A percentile compares a stretch with the other conserved stretches of the same genome.
Conservation (phyloP, 2,797 vertebrate species). For the Sebastolobus altivelis region DNA sequence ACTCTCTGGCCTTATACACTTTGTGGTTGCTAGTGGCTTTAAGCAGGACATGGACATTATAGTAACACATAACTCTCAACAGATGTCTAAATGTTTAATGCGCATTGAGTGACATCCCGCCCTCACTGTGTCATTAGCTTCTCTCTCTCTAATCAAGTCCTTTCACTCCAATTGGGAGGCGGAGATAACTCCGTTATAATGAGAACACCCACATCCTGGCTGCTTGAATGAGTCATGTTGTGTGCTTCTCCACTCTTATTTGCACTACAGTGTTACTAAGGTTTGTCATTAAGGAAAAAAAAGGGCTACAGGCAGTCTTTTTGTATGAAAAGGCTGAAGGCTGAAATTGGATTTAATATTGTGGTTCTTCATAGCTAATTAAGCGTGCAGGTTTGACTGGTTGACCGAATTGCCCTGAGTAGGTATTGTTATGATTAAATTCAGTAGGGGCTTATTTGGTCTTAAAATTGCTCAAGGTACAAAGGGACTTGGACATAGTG, state of each 20-base stretch:
- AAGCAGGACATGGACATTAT: constrained; percentile 66
- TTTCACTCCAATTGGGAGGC: constrained; percentile 70
- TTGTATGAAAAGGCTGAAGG: constrained; percentile 51
- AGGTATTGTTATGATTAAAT: constrained; percentile 59
- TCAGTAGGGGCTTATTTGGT: constrained; percentile 29
- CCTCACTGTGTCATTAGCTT: constrained; percentile 78
- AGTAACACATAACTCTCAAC: constrained; percentile 62
- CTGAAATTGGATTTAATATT: constrained; percentile 49
- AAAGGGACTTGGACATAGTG: neutral
- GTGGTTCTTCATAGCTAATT: constrained; percentile 59
- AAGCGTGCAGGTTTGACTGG: constrained; percentile 41
- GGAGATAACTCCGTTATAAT: constrained; percentile 78
- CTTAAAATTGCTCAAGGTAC: constrained; percentile 11
- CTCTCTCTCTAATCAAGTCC: constrained; percentile 76
- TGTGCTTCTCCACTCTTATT: constrained; percentile 59
- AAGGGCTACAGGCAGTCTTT: constrained; percentile 34
- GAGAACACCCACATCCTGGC: constrained; percentile 74
- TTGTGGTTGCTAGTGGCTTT: constrained; percentile 45
- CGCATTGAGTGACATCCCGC: constrained; percentile 74
- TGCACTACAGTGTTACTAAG: constrained; percentile 55
- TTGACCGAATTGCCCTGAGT: constrained; percentile 40
- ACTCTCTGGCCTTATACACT: constrained; percentile 42
- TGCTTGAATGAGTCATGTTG: constrained; percentile 69
- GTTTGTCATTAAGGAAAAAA: constrained; percentile 67
- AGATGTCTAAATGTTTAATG: constrained; percentile 85